Evolutionary conservation across 2,888 invertebrate genomes (phyloP), one percentile per base, ranked within the genome.

Genomic region (Heliconius hortense): DNA sequence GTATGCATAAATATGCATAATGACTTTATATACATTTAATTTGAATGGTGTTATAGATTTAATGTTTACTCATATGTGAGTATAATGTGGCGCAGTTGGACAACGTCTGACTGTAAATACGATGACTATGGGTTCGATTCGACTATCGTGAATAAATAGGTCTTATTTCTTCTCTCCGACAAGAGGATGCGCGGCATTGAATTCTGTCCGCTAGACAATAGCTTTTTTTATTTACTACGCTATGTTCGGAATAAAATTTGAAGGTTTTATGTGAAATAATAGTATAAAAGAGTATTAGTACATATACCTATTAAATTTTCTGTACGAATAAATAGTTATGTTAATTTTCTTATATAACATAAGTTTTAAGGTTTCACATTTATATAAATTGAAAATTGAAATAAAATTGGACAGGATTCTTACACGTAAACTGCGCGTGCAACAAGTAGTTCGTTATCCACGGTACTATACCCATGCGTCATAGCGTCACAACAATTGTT

Each of bases 401-500:
- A 59, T 11, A 24, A 26, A 48, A 48, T 2, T 21, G 48, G 15
- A 26, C 60, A 26, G 26, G 5, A 60, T 28, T 13, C 2, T 2
- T 24, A 24, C 66, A 66, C 66, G 39, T 43, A 66, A 39, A 3
- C 2, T 4, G 15, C 15, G 66, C 66, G 66, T 66, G 66, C 66
- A 66, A 24, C 35, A n/a, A 64, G 15, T 24, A 66, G 13, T 66
- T 66, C 0, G 39, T 66, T 24, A 39, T 24, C 43, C 43, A 66
- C 8, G 24, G 7, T 39, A 43, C 66, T 60, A 24, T 5, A 26
- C n/a, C n/a, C n/a, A 21, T 66, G 39, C 39, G 64, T 66, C 64
- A 66, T 39, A 24, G 3, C 66, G 39, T 66, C 39, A 66, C 39
- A 66, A 18, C 18, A 66, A 66, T 66, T 66, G 66, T 66, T 66